Evolutionary conservation across 2,113 vertebrate genomes (phyloP).

Genomic region (Corynorhinus townsendii): DNA sequence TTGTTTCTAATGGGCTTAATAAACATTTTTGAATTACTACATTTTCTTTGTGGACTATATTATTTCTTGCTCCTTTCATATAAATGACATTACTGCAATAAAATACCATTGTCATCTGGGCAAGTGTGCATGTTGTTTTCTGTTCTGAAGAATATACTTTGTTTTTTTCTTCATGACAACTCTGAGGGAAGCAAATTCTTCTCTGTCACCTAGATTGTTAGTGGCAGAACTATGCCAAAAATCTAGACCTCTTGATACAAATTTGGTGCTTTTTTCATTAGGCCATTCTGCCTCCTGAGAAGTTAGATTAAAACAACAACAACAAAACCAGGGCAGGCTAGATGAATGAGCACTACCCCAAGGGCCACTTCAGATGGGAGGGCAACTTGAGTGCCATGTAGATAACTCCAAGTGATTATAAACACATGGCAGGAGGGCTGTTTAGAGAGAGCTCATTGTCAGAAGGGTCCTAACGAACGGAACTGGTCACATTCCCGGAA

Average conservation of each 20-base stretch:
- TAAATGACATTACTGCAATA: not conserved
- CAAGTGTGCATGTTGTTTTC: not conserved
- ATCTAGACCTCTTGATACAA: not conserved
- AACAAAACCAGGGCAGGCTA: not conserved
- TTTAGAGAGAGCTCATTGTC: slow-evolving; percentile 28
- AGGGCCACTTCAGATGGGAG: slow-evolving; percentile 14
- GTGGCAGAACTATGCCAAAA: not conserved
- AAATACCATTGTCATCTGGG: not conserved
- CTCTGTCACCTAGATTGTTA: not conserved
- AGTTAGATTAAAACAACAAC: slow-evolving; percentile 6
- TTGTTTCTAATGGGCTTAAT: not conserved
- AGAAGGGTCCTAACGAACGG: not conserved
- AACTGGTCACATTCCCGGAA: slow-evolving; percentile 53
- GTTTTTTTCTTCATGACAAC: not conserved
- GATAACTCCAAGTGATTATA: slow-evolving; percentile 50
- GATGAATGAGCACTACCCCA: not conserved
- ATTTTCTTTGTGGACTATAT: slow-evolving; percentile 25
- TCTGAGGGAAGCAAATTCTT: not conserved
- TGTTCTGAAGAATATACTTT: not conserved
- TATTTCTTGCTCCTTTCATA: not conserved
- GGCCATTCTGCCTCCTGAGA: not conserved
- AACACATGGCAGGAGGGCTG: slow-evolving; percentile 49
- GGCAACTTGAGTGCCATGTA: not conserved
- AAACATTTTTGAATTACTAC: slow-evolving; percentile 17
- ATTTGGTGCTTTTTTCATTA: not conserved